phyloP scores from a whole-genome alignment of 2,888 invertebrate genomes.

The Heliothis peltigera region DNA sequence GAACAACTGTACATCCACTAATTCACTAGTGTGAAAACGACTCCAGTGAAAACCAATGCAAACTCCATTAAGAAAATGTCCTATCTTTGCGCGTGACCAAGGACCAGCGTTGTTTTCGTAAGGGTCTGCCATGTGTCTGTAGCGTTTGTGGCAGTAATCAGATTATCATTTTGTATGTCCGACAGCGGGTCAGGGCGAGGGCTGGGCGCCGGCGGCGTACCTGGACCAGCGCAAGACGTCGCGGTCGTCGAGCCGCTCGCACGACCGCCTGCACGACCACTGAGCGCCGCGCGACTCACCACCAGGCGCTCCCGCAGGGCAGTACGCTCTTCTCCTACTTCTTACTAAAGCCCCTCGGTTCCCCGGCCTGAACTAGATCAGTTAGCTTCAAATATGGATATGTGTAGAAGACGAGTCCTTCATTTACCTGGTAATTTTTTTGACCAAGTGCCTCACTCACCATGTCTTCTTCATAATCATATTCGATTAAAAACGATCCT shows the following conservation, averaged over 20 bases:
- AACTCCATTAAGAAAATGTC: too few relatives aligned
- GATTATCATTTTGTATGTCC: slow-evolving; percentile 22
- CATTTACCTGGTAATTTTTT: slow-evolving; percentile 40
- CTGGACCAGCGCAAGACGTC: slow-evolving; percentile 95
- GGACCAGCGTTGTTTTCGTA: too few relatives aligned
- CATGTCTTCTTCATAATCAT: slow-evolving; percentile 58
- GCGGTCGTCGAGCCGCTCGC: slow-evolving; percentile 92
- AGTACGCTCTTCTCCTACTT: slow-evolving; percentile 24
- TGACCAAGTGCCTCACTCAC: slow-evolving; percentile 62
- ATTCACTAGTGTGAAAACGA: too few relatives aligned
- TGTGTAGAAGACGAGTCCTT: slow-evolving; percentile 51
- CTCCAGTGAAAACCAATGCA: too few relatives aligned
- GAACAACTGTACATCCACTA: too few relatives aligned
- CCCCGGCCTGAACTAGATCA: slow-evolving; percentile 26
- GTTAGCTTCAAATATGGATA: slow-evolving; percentile 43
- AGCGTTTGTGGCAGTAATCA: not conserved
- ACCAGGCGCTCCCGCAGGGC: slow-evolving; percentile 13
- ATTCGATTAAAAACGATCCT: slow-evolving; percentile 43
- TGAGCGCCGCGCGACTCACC: slow-evolving; percentile 64
- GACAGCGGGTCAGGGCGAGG: slow-evolving; percentile 92
- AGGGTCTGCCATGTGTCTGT: too few relatives aligned
- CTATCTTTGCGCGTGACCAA: too few relatives aligned
- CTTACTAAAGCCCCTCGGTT: not conserved
- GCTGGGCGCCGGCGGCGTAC: slow-evolving; percentile 98
- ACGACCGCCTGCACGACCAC: slow-evolving; percentile 89